Conservation (phyloP, 2,797 vertebrate genomes). For the Anableps anableps region DNA sequence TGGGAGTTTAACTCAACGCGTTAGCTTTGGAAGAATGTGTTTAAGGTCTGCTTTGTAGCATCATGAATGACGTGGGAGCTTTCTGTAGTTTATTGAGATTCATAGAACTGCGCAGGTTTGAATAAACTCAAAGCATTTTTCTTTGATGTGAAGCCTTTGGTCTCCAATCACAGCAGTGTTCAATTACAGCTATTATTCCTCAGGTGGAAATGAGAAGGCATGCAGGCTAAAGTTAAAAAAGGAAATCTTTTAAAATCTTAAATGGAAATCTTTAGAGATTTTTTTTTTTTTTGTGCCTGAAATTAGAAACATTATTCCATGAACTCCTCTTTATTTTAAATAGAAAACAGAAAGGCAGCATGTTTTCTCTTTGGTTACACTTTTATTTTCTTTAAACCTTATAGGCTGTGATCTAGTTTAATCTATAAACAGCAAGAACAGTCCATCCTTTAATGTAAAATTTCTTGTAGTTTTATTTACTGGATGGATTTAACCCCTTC, state of each 20-base stretch:
- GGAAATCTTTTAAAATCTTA: neutral
- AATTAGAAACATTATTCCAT: neutral
- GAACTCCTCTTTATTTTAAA: neutral
- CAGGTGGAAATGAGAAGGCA: neutral
- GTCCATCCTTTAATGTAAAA: neutral
- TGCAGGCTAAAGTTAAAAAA: neutral
- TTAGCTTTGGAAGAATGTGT: neutral
- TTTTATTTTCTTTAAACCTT: neutral
- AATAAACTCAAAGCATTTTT: neutral
- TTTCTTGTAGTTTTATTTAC: neutral
- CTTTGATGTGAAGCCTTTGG: conserved; percentile 1
- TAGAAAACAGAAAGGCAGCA: neutral
- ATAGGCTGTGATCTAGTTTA: neutral
- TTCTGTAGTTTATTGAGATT: neutral
- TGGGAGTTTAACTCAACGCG: neutral
- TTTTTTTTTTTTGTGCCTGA: neutral
- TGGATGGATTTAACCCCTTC: neutral
- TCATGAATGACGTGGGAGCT: neutral
- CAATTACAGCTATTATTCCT: neutral
- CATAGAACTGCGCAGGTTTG: neutral
- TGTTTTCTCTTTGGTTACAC: neutral
- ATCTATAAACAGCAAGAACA: neutral
- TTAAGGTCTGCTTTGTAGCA: neutral
- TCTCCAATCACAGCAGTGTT: neutral
- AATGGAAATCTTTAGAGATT: neutral